A percentile compares a stretch with the other conserved stretches of the same genome.
These are phyloP conservation scores for Pomacea canaliculata DNA, from an alignment of 2,888 invertebrate genomes.

Conservation along the genomic window DNA sequence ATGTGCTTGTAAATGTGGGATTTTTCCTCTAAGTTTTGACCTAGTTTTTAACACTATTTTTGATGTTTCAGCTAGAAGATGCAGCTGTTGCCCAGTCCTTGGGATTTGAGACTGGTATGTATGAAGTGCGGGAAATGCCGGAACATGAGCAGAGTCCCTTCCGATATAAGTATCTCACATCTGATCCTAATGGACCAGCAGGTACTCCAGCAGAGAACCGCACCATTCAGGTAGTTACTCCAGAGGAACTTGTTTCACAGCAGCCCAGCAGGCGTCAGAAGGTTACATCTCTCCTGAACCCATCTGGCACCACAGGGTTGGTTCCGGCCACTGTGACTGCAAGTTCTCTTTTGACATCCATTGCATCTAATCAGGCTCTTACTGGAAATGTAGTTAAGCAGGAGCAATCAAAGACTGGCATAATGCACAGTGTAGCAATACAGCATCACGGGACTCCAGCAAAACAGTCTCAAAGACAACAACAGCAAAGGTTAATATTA, in stretches of 20 bases:
- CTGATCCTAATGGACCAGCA: slow-evolving; percentile 20
- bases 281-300: slow-evolving; percentile 4
- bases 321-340: slow-evolving; percentile 12
- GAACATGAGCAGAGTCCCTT: slow-evolving; percentile 45
- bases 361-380: slow-evolving; percentile 7
- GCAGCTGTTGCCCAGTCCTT: slow-evolving; percentile 46
- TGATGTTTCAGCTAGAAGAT: slow-evolving; percentile 49
- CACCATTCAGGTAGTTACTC: slow-evolving; percentile 44
- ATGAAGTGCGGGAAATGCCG: slow-evolving; percentile 54
- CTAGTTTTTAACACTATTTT: slow-evolving; percentile 7
- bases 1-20: neutral
- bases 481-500: neutral
- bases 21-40: neutral
- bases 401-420: slow-evolving; percentile 16
- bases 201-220: slow-evolving; percentile 39
- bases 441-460: slow-evolving; percentile 8
- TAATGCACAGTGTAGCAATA: slow-evolving; percentile 14
- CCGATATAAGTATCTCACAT: slow-evolving; percentile 26
- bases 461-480: neutral
- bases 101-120: slow-evolving; percentile 48
- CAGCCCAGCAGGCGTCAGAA: slow-evolving; percentile 11
- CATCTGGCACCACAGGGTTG: neutral
- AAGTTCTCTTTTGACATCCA: slow-evolving; percentile 25
- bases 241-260: slow-evolving; percentile 38
- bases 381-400: slow-evolving; percentile 4